Base-by-base conservation (phyloP, 2,797 vertebrate species). In the Rhinella marina region DNA sequence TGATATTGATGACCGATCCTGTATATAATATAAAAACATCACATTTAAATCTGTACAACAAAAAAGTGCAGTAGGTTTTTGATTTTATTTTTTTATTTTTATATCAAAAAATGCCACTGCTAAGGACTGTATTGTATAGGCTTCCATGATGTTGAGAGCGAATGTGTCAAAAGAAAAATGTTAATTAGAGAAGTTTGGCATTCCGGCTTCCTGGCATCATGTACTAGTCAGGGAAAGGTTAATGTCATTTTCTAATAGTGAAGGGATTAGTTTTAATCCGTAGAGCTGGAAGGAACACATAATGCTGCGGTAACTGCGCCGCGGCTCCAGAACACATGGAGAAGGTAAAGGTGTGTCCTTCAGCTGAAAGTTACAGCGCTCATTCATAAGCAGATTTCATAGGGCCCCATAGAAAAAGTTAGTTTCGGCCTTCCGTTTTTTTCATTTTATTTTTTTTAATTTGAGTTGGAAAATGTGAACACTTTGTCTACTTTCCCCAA, bases 261-360 rank as follows among this genome's bases (percentile, higher is more conserved):
- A 86, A 86, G 61, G 88, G 88, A 89, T 89, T 89, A 89, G 84
- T 52, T 82, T 86, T 89, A 89, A 89, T 89, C 88, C 80, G 1
- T 29, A 32, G 84, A 83, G 80, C 84, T 86, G 84, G 77, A 86
- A 89, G 70, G 72, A 70, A 86, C 72, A 86, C 64, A 75, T 86
- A 89, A 89, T 89, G 62, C 82, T 86, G 32, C 62, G 19, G 79
- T 72, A 86, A 81, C 73, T 52, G 50, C 19, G 70, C 84, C 29
- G 21, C 25, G 61, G 78, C 27, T 16, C 50, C 57, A 79, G 62
- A 86, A 81, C 84, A 62, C 68, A 59, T 72, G 16, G 64, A 81
- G 76, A 73, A 81, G 52, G 52, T 19, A 64, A 9, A 84, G 41
- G 32, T 54, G 27, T 81, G 62, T 54, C 73, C 21, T 82, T 50